Percentiles rank a stretch among this genome's conserved stretches.
Evolutionary conservation across 2,113 vertebrate genomes (phyloP).

Genomic region (Grammatotria lemairii): DNA sequence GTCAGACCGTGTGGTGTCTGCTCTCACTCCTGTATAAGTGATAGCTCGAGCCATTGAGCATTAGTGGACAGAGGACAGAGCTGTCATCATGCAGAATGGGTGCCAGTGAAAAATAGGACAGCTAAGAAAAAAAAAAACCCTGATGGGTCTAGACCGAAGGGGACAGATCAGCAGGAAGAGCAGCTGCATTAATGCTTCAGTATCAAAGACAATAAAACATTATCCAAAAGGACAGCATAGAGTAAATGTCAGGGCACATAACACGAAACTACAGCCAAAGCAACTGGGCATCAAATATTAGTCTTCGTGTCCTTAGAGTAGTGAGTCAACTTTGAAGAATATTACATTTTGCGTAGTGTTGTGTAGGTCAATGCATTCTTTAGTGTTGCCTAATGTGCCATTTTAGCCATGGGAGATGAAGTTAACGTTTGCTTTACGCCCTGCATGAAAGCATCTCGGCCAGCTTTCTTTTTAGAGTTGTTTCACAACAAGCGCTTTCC

Average conservation of each 20-base stretch:
- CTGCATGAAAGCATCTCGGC: not conserved
- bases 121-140: conserved; percentile 37
- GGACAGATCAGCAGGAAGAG: not conserved
- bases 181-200: conserved; percentile 4
- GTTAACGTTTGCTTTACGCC: not conserved
- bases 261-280: not conserved
- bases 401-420: not conserved
- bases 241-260: not conserved
- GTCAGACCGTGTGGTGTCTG: not conserved
- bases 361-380: not conserved
- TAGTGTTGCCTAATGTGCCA: not conserved
- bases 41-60: not conserved
- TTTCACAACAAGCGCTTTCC: not conserved
- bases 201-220: not conserved
- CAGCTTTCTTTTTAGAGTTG: not conserved
- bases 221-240: not conserved
- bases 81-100: conserved; percentile 12
- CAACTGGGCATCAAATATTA: not conserved
- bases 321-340: not conserved
- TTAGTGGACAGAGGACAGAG: not conserved
- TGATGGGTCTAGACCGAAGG: not conserved
- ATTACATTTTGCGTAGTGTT: not conserved
- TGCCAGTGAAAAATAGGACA: conserved; percentile 19
- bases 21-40: not conserved
- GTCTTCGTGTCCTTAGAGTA: not conserved